A percentile compares a stretch with the other conserved stretches of the same genome.
Conservation (phyloP, 2,888 invertebrate genomes). For the Hirtodrosophila confusa region DNA sequence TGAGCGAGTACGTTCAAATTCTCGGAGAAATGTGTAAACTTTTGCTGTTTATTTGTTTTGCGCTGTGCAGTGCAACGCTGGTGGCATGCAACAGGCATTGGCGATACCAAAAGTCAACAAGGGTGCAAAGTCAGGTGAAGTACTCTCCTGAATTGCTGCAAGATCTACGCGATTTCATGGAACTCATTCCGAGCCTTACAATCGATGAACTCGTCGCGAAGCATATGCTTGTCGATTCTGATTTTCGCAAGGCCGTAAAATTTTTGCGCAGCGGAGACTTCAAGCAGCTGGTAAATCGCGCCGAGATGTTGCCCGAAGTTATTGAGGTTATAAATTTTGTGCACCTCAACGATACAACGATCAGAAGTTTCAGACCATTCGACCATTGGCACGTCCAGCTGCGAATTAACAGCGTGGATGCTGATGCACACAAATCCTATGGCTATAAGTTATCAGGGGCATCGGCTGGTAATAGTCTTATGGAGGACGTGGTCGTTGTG, state of each 20-base stretch:
- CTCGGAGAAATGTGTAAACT: constrained; percentile 20
- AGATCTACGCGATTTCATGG: constrained; percentile 70
- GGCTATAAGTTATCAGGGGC: constrained; percentile 10
- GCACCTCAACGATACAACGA: constrained; percentile 66
- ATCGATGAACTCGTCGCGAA: constrained; percentile 72
- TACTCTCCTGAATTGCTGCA: constrained; percentile 75
- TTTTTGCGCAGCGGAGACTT: constrained; percentile 72
- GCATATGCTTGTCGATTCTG: constrained; percentile 70
- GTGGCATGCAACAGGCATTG: constrained; percentile 10
- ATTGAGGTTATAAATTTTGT: constrained; percentile 71
- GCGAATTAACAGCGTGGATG: no score
- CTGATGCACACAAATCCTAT: constrained; percentile 7
- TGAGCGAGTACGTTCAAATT: not conserved
- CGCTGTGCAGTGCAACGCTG: constrained; percentile 22
- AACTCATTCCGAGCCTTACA: constrained; percentile 64
- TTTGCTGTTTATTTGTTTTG: constrained; percentile 13
- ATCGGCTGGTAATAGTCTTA: not conserved
- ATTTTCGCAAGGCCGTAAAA: constrained; percentile 70
- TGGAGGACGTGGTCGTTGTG: constrained; percentile 41
- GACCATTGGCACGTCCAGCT: no score
- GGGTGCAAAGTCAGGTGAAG: constrained; percentile 6
- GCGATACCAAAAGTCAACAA: constrained; percentile 8
- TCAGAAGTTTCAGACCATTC: not conserved
- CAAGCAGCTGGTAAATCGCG: constrained; percentile 53
- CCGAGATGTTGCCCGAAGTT: constrained; percentile 73